Base-by-base conservation (phyloP, 2,113 vertebrate genomes). In the Coptodon bakossiorum region DNA sequence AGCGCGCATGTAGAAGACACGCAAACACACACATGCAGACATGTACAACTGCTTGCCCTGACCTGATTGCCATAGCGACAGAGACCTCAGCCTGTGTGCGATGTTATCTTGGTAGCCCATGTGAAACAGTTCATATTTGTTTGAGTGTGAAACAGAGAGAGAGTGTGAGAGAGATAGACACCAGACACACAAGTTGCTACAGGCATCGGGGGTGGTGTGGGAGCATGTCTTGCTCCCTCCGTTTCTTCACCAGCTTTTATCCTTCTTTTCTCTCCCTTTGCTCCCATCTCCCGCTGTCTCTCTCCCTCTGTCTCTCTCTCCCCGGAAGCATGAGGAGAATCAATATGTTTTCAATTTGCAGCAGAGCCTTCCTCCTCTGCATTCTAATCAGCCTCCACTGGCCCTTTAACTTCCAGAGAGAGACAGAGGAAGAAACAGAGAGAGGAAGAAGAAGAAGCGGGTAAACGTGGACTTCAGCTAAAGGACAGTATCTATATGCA, bases 281-380 rank as follows among this genome's bases (percentile, higher is more conserved):
- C 81, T 54, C 79, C 54, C 12, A 56, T 91, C 53, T 88, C 38
- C 40, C 85, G 91, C 86, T 85, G 82, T 93, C 81, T 89, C 56
- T 83, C 81, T 63, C 88, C 83, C 59, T 36, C 31, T 85, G 73
- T 43, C 66, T 40, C 86, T 80, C 90, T 89, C 90, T 90, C 73
- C 90, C 93, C 86, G 82, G 73, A 86, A 93, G 92, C 94, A 92
- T 92, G 90, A 94, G 94, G 86, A 93, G 92, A 94, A 94, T 93
- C 92, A 92, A 95, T 95, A 95, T 95, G 92, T 92, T 94, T 94
- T 91, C 93, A 95, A 95, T 94, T 94, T 95, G 94, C 94, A 94
- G 94, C 93, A 95, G 93, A 94, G 95, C 91, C 89, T 89, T 93
- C 90, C 94, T 95, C 94, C 94, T 95, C 93, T 95, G 93, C 95